Percentiles rank a stretch among this genome's conserved stretches.
Conservation (phyloP, 1,140 invertebrate genomes). For the Dendroctonus valens region DNA sequence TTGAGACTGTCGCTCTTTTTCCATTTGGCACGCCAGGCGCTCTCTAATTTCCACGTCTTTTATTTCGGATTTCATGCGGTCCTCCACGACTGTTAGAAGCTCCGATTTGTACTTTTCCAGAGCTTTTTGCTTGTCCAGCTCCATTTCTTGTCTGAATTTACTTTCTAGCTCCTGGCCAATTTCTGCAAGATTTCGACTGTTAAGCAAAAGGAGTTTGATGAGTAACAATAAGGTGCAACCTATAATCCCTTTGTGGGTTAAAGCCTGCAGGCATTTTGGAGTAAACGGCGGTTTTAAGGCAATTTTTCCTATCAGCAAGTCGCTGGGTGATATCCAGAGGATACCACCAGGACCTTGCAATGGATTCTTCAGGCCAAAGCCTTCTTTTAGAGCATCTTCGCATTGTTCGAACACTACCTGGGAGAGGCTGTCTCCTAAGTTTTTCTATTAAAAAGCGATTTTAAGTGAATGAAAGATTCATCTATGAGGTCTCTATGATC, state of each 20-base stretch:
- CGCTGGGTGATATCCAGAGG: slow-evolving; percentile 49
- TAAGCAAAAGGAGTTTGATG: slow-evolving; percentile 8
- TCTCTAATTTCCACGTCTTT: slow-evolving; percentile 35
- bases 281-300: slow-evolving; percentile 44
- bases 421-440: slow-evolving; percentile 39
- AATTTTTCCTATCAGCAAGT: slow-evolving; percentile 47
- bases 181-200: slow-evolving; percentile 20
- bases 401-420: slow-evolving; percentile 42
- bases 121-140: slow-evolving; percentile 43
- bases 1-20: slow-evolving; percentile 37
- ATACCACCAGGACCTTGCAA: slow-evolving; percentile 42
- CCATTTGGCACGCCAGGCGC: slow-evolving; percentile 36
- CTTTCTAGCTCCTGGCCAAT: slow-evolving; percentile 46
- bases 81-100: slow-evolving; percentile 19
- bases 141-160: slow-evolving; percentile 40
- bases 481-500: too few species aligned
- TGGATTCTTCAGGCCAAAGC: slow-evolving; percentile 42
- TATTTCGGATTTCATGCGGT: slow-evolving; percentile 24
- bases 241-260: slow-evolving; percentile 52
- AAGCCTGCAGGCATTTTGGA: slow-evolving; percentile 46
- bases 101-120: slow-evolving; percentile 38
- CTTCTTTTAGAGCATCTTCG: slow-evolving; percentile 34
- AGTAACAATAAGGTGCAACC: slow-evolving; percentile 35
- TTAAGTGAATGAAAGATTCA: too few species aligned
- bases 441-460: neutral